Conservation (phyloP, 2,113 vertebrate species). For the Sphyrna mokarran region DNA sequence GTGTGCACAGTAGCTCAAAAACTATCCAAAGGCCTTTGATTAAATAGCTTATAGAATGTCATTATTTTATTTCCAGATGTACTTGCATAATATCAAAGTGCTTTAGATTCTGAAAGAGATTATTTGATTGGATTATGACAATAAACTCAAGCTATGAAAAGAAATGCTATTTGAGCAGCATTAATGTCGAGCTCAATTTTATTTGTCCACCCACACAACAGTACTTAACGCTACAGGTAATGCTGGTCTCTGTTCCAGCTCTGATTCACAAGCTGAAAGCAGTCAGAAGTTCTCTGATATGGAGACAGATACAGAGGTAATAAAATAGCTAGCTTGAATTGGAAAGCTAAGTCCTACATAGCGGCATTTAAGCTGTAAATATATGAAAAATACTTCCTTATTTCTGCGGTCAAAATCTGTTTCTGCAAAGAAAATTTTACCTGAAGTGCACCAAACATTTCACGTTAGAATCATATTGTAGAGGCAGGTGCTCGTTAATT, state of each 20-base stretch:
- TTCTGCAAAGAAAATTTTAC: not conserved
- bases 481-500: not conserved
- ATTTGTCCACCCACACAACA: not conserved
- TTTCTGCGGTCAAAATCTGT: not conserved
- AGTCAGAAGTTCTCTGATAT: not conserved
- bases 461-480: not conserved
- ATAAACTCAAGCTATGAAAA: not conserved
- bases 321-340: not conserved
- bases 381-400: not conserved
- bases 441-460: not conserved
- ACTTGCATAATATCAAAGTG: not conserved
- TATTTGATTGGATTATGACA: not conserved
- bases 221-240: not conserved
- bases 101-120: not conserved
- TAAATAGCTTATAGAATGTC: not conserved
- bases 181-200: not conserved
- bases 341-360: not conserved
- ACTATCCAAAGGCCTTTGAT: not conserved
- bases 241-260: not conserved
- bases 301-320: not conserved
- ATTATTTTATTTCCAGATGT: conserved; percentile 9
- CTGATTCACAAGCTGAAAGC: not conserved
- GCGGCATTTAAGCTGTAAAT: not conserved
- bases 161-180: not conserved
- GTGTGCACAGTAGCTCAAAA: not conserved